phyloP scores from a whole-genome alignment of 2,797 vertebrate species.

The Ceryle rudis region DNA sequence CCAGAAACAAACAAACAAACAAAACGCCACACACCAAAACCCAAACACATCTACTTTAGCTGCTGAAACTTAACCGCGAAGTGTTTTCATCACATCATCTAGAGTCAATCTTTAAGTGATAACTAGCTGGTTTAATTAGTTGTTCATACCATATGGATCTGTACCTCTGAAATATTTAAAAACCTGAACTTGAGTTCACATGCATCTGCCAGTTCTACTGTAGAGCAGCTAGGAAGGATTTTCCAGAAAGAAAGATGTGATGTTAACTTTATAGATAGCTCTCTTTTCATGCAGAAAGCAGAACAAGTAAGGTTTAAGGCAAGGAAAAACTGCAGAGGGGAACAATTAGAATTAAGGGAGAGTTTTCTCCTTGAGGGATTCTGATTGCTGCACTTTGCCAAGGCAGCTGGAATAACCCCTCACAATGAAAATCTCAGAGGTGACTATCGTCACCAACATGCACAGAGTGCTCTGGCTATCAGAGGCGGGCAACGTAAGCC shows the following conservation, averaged over 20 bases:
- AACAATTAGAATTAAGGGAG: background rate
- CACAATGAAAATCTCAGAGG: background rate
- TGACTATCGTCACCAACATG: background rate
- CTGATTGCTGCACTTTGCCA: background rate
- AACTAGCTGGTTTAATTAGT: background rate
- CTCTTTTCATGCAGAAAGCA: background rate
- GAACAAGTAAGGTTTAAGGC: background rate
- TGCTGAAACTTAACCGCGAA: background rate
- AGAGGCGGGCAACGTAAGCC: background rate
- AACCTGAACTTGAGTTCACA: background rate
- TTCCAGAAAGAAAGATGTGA: background rate
- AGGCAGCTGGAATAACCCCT: background rate
- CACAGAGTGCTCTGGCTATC: background rate
- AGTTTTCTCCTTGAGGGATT: background rate
- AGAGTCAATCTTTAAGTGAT: background rate
- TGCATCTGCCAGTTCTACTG: background rate
- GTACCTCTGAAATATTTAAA: background rate
- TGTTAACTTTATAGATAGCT: background rate
- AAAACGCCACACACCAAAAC: too few species aligned
- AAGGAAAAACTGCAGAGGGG: background rate
- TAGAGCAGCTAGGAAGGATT: background rate
- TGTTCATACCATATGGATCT: background rate
- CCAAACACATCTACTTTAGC: background rate
- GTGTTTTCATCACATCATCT: background rate
- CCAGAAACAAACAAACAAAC: background rate